Evolutionary conservation across 2,888 invertebrate genomes (phyloP).

Genomic region (Hipparchia semele): DNA sequence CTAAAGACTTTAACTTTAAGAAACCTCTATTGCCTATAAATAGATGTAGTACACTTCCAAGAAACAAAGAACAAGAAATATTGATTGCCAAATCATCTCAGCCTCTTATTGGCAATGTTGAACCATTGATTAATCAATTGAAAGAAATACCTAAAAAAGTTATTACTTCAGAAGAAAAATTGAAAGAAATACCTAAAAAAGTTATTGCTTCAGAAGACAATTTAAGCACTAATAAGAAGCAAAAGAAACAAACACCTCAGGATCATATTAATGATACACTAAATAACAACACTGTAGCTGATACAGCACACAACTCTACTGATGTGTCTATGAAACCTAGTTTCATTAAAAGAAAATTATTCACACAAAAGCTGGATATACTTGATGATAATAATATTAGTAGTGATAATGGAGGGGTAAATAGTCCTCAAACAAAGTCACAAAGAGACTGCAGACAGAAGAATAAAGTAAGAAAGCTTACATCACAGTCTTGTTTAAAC

Average conservation of each 20-base stretch:
- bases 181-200: slow-evolving; percentile 3
- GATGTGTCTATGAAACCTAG: slow-evolving; percentile 68
- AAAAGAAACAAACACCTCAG: slow-evolving; percentile 27
- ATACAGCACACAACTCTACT: slow-evolving; percentile 43
- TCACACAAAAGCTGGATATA: slow-evolving; percentile 69
- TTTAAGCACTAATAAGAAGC: slow-evolving; percentile 27
- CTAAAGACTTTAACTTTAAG: slow-evolving; percentile 36
- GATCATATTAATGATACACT: slow-evolving; percentile 39
- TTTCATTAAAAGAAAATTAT: slow-evolving; percentile 73
- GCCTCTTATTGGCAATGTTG: slow-evolving; percentile 31
- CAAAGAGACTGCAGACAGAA: slow-evolving; percentile 57
- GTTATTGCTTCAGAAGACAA: slow-evolving; percentile 11
- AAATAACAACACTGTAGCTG: slow-evolving; percentile 29
- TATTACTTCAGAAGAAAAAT: slow-evolving; percentile 9
- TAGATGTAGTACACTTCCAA: slow-evolving; percentile 28
- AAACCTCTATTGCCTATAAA: slow-evolving; percentile 33
- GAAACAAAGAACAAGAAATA: slow-evolving; percentile 35
- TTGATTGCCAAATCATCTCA: slow-evolving; percentile 41
- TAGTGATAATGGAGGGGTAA: slow-evolving; percentile 49
- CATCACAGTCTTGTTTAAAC: slow-evolving; percentile 65
- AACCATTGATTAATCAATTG: slow-evolving; percentile 13
- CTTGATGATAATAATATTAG: slow-evolving; percentile 58
- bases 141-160: slow-evolving; percentile 11
- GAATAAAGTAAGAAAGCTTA: slow-evolving; percentile 65
- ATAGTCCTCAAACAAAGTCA: slow-evolving; percentile 62